Conservation (phyloP, 2,888 invertebrate species). For the Masnerella sp. region DNA sequence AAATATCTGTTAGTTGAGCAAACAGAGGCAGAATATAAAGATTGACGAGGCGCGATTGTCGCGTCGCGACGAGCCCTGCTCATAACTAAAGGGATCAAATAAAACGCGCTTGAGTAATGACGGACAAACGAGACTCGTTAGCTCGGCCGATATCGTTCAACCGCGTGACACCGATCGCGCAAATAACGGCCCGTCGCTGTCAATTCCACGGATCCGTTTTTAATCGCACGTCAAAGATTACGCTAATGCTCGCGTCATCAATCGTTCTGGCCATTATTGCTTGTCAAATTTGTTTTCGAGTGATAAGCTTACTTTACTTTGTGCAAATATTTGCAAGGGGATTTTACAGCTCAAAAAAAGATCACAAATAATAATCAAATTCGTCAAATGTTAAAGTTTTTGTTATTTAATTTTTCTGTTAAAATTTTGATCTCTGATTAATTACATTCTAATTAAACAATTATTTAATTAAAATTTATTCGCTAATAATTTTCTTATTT, state of each 20-base stretch:
- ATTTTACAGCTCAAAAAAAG: too few relatives aligned
- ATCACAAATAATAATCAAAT: too few relatives aligned
- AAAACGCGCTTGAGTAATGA: conserved; percentile 40
- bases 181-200: conserved; percentile 42
- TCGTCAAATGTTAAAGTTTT: too few relatives aligned
- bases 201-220: conserved; percentile 38
- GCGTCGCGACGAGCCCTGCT: conserved; percentile 32
- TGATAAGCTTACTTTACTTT: too few relatives aligned
- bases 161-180: conserved; percentile 49
- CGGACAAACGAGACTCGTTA: conserved; percentile 56
- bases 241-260: conserved; percentile 36
- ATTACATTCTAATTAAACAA: too few relatives aligned
- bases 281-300: too few relatives aligned
- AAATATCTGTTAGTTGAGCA: conserved; percentile 17
- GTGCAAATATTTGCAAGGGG: too few relatives aligned
- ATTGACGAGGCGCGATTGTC: conserved; percentile 34
- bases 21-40: conserved; percentile 27
- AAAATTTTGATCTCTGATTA: too few relatives aligned
- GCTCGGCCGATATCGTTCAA: conserved; percentile 53
- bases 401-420: too few relatives aligned
- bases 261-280: conserved; percentile 9
- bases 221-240: conserved; percentile 43
- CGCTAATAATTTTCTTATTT: too few relatives aligned
- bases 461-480: too few relatives aligned
- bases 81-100: conserved; percentile 44